Conservation (phyloP, 2,888 invertebrate species). For the Chirona hameri region DNA sequence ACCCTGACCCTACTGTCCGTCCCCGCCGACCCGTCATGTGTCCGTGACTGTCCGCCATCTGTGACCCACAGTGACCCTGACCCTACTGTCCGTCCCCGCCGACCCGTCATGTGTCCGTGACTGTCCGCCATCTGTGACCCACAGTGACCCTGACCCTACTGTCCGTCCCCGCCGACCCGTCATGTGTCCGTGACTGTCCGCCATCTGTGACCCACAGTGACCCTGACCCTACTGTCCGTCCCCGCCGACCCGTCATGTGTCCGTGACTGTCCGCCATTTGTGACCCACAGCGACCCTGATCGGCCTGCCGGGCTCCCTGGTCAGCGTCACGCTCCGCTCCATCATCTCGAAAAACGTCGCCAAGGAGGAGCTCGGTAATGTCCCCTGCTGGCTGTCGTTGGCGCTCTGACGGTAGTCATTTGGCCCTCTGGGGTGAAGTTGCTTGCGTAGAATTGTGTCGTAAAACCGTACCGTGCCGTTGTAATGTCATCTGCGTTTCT, state of each 20-base stretch:
- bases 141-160: background rate
- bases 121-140: background rate
- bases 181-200: background rate
- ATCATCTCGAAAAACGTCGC: slow-evolving; percentile 7
- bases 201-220: background rate
- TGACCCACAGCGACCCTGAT: background rate
- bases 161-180: background rate
- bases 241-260: background rate
- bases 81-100: background rate
- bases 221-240: background rate
- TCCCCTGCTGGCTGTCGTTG: too few species aligned
- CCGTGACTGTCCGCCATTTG: background rate
- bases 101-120: background rate
- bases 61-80: background rate
- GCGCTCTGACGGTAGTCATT: too few species aligned
- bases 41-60: background rate
- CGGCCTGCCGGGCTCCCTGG: background rate
- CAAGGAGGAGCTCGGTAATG: slow-evolving; percentile 8
- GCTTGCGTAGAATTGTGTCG: too few species aligned
- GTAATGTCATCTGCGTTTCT: too few species aligned
- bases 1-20: background rate
- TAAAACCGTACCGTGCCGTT: too few species aligned
- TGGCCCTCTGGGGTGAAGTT: too few species aligned
- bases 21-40: background rate
- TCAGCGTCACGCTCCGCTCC: background rate